Base-by-base conservation (phyloP, 1,140 invertebrate genomes). In the Megalopta genalis region DNA sequence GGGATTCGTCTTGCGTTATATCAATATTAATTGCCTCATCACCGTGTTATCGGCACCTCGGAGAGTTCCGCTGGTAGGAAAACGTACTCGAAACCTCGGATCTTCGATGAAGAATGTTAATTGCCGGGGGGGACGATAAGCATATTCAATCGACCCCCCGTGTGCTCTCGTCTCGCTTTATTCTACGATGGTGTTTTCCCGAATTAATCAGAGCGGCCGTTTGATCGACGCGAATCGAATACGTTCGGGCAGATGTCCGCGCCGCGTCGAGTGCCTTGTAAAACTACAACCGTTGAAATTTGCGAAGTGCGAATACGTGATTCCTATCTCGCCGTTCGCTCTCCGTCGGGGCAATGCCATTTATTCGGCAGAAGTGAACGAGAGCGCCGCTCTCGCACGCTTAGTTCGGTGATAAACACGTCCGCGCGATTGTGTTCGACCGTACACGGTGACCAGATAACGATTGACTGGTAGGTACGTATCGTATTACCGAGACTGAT, bases 21-120 rank as follows among this genome's bases (percentile, higher is more conserved):
- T 84, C 83, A 85, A 85, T 85, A 85, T 85, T 85, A 84, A 85
- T 85, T 74, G 52, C 59, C 82, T 85, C 82, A 72, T 85, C 83
- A 84, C 46, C 83, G 83, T 80, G 79, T 80, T 83, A 85, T 85
- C 82, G 77, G 66, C 83, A 72, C 83, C 64, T 69, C 42, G 42
- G 83, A 75, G 83, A 71, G 74, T 84, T 80, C 70, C 75, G 12
- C 39, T 5, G 6, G 12, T 32, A 10, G 18, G 54, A 70, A 49
- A 27, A 77, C 59, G 8, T n/a, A n/a, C 64, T 46, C 12, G 8
- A 7, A n/a, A 12, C 5, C 46, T 9, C n/a, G 4, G 21, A 12
- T 27, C 32, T 9, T 14, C 23, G 32, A 3, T 10, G 23, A 64
- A 71, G 23, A 54, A 64, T 42, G 27, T 7, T 72, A 78, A 72